These are phyloP conservation scores for Hormaphis cornu DNA, from an alignment of 1,140 invertebrate genomes.

Conservation along the genomic window DNA sequence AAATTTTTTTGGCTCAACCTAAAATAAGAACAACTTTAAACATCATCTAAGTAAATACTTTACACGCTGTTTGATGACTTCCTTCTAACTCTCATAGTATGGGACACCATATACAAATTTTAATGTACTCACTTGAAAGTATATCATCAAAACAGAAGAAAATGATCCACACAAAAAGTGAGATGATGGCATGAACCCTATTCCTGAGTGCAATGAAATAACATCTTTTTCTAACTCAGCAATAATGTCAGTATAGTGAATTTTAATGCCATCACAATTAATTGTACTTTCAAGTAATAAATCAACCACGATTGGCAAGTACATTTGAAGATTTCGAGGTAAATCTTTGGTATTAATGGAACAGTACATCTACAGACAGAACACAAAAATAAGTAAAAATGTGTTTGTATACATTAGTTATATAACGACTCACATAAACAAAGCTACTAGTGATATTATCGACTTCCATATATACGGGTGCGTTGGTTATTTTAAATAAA, in stretches of 20 bases:
- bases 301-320: conserved; percentile 63
- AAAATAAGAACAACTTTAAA: conserved; percentile 36
- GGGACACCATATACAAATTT: not conserved
- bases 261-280: conserved; percentile 47
- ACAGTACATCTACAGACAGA: conserved; percentile 50
- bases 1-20: conserved; percentile 70
- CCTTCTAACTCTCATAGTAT: too few species aligned
- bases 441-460: conserved; percentile 76
- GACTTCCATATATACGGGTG: conserved; percentile 66
- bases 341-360: conserved; percentile 64
- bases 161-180: conserved; percentile 56
- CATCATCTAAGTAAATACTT: not conserved
- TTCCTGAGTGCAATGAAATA: conserved; percentile 47
- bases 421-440: conserved; percentile 56
- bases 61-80: too few species aligned
- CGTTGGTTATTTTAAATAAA: conserved; percentile 51
- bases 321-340: conserved; percentile 51
- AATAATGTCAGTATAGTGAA: conserved; percentile 66
- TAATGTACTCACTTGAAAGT: conserved; percentile 46
- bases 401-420: not conserved
- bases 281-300: conserved; percentile 59
- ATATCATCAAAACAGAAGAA: conserved; percentile 50
- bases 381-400: conserved; percentile 16
- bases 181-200: conserved; percentile 50
- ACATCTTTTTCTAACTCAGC: conserved; percentile 64